phyloP scores from a whole-genome alignment of 2,888 invertebrate species.

The Cryptus viduatorius region DNA sequence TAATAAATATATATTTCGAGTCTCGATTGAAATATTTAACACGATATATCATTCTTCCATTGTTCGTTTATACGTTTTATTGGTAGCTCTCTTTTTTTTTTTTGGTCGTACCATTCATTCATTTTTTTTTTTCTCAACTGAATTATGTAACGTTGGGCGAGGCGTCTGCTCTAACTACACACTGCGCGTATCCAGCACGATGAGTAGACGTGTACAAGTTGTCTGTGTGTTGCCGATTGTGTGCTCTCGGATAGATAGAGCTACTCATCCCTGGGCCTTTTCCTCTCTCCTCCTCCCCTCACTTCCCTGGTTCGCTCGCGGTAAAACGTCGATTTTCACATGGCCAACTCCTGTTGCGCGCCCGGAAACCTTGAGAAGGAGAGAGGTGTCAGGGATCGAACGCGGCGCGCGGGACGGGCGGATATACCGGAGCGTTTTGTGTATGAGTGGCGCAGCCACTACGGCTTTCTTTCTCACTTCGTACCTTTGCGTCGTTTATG shows the following conservation, averaged over 20 bases:
- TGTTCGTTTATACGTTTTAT: constrained; percentile 1
- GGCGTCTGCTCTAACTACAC: constrained; percentile 11
- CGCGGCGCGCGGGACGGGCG: constrained; percentile 40
- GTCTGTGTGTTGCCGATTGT: constrained; percentile 34
- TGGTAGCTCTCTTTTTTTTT: not conserved
- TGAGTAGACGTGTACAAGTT: not conserved
- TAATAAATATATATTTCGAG: not conserved
- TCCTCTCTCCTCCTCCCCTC: not conserved
- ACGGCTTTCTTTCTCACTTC: not conserved
- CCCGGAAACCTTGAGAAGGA: constrained; percentile 66
- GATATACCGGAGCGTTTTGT: constrained; percentile 47
- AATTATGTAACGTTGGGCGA: constrained; percentile 29
- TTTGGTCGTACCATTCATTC: not conserved
- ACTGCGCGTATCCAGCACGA: not conserved
- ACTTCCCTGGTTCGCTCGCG: constrained; percentile 34
- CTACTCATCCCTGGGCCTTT: constrained; percentile 58
- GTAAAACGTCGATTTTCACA: constrained; percentile 69
- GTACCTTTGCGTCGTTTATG: not conserved
- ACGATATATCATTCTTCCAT: not conserved
- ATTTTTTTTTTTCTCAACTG: not conserved
- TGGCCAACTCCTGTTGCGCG: constrained; percentile 68
- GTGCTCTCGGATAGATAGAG: constrained; percentile 39
- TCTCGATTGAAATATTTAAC: not conserved
- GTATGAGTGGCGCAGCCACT: constrained; percentile 54
- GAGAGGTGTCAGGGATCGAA: constrained; percentile 63